Conservation (phyloP, 2,113 vertebrate genomes). For the Xyliphius kryptos region DNA sequence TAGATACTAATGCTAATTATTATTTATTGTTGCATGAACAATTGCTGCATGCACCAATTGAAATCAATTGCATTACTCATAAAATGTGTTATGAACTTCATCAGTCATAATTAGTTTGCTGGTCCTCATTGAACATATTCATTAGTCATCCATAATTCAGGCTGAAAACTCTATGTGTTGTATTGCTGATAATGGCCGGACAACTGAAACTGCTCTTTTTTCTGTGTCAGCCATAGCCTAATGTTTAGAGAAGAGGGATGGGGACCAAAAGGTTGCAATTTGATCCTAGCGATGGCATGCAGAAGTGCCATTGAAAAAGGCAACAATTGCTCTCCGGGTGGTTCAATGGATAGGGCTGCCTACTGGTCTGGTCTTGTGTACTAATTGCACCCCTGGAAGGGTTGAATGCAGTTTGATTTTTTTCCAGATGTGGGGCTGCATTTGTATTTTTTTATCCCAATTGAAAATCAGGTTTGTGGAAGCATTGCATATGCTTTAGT, state of each 20-base stretch:
- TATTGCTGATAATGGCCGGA: not conserved
- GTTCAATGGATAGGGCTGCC: too few species aligned
- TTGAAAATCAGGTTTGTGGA: not conserved
- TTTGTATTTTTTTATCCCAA: too few species aligned
- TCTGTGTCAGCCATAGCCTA: too few species aligned
- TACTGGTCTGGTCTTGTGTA: too few species aligned
- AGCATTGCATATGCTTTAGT: not conserved
- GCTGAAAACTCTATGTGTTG: not conserved
- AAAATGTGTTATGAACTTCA: not conserved
- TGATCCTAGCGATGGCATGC: too few species aligned
- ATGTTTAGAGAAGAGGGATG: too few species aligned
- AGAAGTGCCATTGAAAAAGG: too few species aligned
- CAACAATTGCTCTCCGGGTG: too few species aligned
- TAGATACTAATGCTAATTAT: slow-evolving; percentile 1
- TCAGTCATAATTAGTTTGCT: slow-evolving; percentile 5
- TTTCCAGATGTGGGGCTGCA: too few species aligned
- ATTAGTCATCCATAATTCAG: slow-evolving; percentile 3
- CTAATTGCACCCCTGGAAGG: too few species aligned
- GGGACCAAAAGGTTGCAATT: too few species aligned
- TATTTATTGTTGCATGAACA: slow-evolving; percentile 7
- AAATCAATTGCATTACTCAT: slow-evolving; percentile 3
- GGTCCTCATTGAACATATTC: not conserved
- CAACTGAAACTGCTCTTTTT: not conserved
- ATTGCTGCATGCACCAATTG: not conserved
- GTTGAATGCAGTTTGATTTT: too few species aligned